Evolutionary conservation across 2,113 vertebrate species (phyloP), one percentile per base, ranked within the genome.

Genomic region (Callaeas wilsoni): DNA sequence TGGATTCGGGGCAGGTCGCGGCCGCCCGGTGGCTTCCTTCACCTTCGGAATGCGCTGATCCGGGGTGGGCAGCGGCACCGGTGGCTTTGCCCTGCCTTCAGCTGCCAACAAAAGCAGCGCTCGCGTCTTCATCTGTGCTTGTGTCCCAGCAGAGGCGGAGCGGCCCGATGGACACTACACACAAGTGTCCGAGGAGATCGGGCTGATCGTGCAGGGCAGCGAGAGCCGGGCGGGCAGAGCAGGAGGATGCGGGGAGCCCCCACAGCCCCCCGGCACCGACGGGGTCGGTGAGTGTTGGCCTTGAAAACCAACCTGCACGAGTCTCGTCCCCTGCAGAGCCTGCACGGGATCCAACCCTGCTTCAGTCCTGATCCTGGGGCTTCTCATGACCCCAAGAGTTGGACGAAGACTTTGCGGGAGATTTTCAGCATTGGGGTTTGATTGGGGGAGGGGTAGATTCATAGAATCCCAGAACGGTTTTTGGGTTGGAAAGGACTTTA

Each of bases 21-120:
- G 29, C 25, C 0, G 1, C 71, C 62, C 1, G 0, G 13, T 3
- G 2, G 8, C 23, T 3, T 22, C 10, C 13, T 7, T n/a, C 47
- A 0, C 47, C 9, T 1, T 6, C 0, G 3, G n/a, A 2, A 5
- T 5, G 44, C 8, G 2, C 64, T 22, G 17, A 37, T 3, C 41
- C 8, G 5, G 59, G 21, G 7, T 7, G 75, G 65, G 74, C 69
- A 47, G 0, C 30, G 6, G 27, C 64, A 9, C 90, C 8, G 0
- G 26, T 39, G 7, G 53, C 86, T 41, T 10, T 46, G 67, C 10
- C 29, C 12, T 16, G 9, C 8, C n/a, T 14, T n/a, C n/a, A n/a
- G n/a, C n/a, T n/a, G n/a, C n/a, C 41, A 41, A 41, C 41, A 41
- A 41, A 41, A n/a, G n/a, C n/a, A n/a, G n/a, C n/a, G n/a, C n/a